These are phyloP conservation scores for Anthopleura sola DNA, from an alignment of 64 coral and sea anemone species.

Conservation along the genomic window DNA sequence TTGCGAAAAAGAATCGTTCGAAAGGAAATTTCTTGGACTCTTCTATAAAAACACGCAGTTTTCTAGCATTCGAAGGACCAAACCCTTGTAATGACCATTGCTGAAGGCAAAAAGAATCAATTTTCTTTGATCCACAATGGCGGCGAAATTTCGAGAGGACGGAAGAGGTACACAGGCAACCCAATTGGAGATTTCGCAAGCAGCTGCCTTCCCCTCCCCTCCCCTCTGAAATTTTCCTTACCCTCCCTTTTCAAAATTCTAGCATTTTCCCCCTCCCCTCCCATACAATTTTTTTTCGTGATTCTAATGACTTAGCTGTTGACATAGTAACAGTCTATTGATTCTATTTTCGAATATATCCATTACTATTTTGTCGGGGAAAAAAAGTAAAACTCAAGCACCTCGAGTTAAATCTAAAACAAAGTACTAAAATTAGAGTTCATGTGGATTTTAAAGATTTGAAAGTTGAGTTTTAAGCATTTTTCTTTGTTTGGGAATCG, in stretches of 20 bases:
- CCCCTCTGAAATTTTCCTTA: neutral
- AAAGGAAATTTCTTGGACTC: neutral
- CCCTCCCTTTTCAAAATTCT: neutral
- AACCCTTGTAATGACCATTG: neutral
- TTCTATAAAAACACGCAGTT: neutral
- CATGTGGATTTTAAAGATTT: too few relatives aligned
- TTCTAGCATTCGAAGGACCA: neutral
- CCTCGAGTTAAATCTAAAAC: neutral
- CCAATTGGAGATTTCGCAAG: neutral
- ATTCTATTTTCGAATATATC: too few relatives aligned
- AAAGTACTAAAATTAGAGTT: too few relatives aligned
- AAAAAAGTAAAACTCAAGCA: neutral
- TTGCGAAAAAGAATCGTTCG: neutral
- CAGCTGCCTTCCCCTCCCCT: slow-evolving; percentile 4
- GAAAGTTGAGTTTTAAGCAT: too few relatives aligned
- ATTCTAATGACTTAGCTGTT: neutral
- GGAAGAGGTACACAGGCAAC: neutral
- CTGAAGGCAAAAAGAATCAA: neutral
- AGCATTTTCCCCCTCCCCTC: neutral
- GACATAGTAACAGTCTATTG: neutral
- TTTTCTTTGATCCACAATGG: slow-evolving; percentile 1
- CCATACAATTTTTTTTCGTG: neutral
- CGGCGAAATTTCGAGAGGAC: slow-evolving; percentile 1
- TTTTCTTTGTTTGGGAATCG: neutral
- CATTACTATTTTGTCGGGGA: neutral